Percentiles rank a stretch among this genome's conserved stretches.
phyloP scores from a whole-genome alignment of 2,797 vertebrate species.

The Lacerta agilis region DNA sequence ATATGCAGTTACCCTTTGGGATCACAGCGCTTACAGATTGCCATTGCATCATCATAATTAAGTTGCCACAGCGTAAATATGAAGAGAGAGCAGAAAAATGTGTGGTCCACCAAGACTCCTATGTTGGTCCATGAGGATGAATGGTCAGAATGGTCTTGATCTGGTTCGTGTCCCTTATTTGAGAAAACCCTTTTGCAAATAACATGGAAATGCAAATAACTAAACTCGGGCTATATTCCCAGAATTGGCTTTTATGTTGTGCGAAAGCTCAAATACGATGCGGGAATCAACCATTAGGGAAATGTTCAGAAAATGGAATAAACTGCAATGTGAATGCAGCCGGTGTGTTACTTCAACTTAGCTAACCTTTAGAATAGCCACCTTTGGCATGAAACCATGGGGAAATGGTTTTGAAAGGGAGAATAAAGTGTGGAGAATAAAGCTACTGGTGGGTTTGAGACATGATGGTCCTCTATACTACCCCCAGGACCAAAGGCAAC shows the following conservation, averaged over 20 bases:
- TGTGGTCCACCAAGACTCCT: not conserved
- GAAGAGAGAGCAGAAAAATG: not conserved
- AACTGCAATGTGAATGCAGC: too few relatives aligned
- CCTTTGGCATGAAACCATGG: not conserved
- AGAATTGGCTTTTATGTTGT: too few relatives aligned
- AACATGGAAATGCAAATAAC: too few relatives aligned
- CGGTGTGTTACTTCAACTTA: not conserved
- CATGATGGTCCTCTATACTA: too few relatives aligned
- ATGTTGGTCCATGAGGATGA: not conserved
- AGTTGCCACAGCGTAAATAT: not conserved
- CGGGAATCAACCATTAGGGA: too few relatives aligned
- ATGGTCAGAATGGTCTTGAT: not conserved
- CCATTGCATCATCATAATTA: not conserved
- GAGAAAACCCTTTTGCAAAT: too few relatives aligned
- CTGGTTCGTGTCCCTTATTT: not conserved
- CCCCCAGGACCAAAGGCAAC: too few relatives aligned
- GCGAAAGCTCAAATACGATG: too few relatives aligned
- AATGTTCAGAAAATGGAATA: too few relatives aligned
- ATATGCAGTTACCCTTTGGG: not conserved
- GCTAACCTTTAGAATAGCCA: not conserved
- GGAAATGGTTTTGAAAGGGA: not conserved
- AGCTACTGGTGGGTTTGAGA: not conserved
- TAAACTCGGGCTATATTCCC: too few relatives aligned
- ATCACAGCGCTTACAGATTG: not conserved
- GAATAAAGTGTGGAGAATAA: not conserved